Percentiles rank a stretch among this genome's conserved stretches.
Conservation (phyloP, 2,113 vertebrate genomes). For the Cryptotis parvus region DNA sequence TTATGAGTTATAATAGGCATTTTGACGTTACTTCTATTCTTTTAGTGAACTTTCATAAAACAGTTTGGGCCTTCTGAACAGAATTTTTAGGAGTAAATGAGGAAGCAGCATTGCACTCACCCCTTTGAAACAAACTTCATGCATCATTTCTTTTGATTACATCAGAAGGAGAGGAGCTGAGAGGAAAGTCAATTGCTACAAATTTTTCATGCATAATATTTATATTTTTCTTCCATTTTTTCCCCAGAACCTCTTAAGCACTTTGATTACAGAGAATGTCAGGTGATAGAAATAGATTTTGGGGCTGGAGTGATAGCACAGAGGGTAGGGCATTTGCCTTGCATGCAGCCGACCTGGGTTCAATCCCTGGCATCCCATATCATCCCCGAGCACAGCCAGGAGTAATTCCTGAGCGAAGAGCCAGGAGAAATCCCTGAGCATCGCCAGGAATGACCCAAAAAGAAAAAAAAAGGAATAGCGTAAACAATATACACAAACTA, state of each 20-base stretch:
- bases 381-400: no score
- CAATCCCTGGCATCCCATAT: no score
- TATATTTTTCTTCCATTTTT: conserved; percentile 5
- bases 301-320: no score
- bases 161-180: background rate
- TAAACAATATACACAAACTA: conserved; percentile 40
- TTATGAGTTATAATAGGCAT: background rate
- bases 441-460: no score
- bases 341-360: no score
- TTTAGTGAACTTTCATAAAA: conserved; percentile 1
- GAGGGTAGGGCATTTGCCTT: no score
- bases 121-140: background rate
- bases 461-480: no score
- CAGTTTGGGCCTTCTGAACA: background rate
- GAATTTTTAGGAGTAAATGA: background rate
- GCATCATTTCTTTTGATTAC: background rate
- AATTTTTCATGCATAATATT: background rate
- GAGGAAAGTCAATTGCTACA: background rate
- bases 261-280: background rate
- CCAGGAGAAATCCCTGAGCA: no score
- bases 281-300: background rate
- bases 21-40: background rate
- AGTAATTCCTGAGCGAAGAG: no score
- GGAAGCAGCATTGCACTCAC: background rate
- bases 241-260: background rate